Base-by-base conservation (phyloP, 2,797 vertebrate species). In the Denticeps clupeoides region DNA sequence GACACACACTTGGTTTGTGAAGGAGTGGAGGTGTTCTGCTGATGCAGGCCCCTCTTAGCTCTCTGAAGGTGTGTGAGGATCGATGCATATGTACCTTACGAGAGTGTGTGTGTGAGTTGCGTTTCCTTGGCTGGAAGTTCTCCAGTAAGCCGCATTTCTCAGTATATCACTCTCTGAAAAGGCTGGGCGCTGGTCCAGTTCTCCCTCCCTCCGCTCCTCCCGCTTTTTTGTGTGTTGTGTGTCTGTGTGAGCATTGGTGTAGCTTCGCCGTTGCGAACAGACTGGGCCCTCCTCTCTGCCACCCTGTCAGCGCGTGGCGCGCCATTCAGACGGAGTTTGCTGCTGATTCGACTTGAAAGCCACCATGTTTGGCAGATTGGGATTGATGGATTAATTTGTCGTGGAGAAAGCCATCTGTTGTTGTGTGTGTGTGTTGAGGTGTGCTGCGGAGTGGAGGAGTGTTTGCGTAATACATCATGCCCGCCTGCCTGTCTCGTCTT, bases 321-420 rank as follows among this genome's bases (percentile, higher is more conserved):
- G 49, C 26, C 32, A 58, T 58, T 53, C 63, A 59, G 62, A 59
- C 58, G 33, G 37, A 57, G 57, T 59, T 62, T 59, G 59, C 53
- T 59, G 58, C 59, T 64, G 53, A 60, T 62, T 59, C 21, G 41
- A 59, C 57, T 43, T 59, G 56, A 67, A 67, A 66, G 62, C 58
- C 54, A 55, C 53, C 58, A 52, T 63, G 60, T 67, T 61, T 62
- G 33, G 13, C 47, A 63, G 59, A 67, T 67, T 55, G 54, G 62
- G 55, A 67, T 63, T 63, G 60, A 63, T 71, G 51, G 55, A 65
- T 69, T 62, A 56, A 56, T 71, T 63, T 65, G 52, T 42, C 51
- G 54, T 26, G 15, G 55, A 33, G 58, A 64, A 55, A 33, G 38
- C 58, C 62, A 61, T 68, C 66, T 67, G 59, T 54, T 47, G 59